Evolutionary conservation across 2,888 invertebrate species (phyloP).

Genomic region (Bombylius discolor): DNA sequence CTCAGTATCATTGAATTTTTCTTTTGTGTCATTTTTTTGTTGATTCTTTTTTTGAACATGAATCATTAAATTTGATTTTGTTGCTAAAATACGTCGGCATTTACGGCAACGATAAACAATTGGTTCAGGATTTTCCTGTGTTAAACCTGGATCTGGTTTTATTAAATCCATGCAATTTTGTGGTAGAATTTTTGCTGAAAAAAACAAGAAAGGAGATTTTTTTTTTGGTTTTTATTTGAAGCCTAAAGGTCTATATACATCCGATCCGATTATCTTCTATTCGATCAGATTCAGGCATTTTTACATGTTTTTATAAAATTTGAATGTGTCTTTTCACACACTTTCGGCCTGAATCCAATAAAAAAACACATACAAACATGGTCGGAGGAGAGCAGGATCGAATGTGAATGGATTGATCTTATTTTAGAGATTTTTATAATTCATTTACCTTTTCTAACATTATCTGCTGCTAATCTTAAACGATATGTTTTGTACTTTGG

Average conservation of each 20-base stretch:
- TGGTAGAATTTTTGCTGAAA: constrained; percentile 64
- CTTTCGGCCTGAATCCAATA: too few species aligned
- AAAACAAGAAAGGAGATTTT: background rate
- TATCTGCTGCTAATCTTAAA: constrained; percentile 65
- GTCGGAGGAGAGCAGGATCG: too few species aligned
- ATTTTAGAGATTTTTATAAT: background rate
- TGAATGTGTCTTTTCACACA: too few species aligned
- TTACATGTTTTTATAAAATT: background rate
- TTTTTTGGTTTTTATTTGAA: background rate
- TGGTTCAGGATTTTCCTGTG: constrained; percentile 64
- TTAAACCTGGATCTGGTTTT: constrained; percentile 65
- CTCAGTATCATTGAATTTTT: background rate
- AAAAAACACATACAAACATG: too few species aligned
- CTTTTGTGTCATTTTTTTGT: background rate
- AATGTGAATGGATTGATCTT: too few species aligned
- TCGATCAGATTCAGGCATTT: too few species aligned
- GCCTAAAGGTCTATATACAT: background rate
- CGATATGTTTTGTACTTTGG: constrained; percentile 62
- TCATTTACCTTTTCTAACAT: constrained; percentile 53
- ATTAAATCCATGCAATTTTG: constrained; percentile 63
- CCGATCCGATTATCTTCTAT: too few species aligned
- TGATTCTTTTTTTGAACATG: constrained; percentile 39
- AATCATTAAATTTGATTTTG: constrained; percentile 62
- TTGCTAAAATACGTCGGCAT: constrained; percentile 71
- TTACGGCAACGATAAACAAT: constrained; percentile 72